Conservation (phyloP, 2,113 vertebrate species). For the Mandrillus leucophaeus region DNA sequence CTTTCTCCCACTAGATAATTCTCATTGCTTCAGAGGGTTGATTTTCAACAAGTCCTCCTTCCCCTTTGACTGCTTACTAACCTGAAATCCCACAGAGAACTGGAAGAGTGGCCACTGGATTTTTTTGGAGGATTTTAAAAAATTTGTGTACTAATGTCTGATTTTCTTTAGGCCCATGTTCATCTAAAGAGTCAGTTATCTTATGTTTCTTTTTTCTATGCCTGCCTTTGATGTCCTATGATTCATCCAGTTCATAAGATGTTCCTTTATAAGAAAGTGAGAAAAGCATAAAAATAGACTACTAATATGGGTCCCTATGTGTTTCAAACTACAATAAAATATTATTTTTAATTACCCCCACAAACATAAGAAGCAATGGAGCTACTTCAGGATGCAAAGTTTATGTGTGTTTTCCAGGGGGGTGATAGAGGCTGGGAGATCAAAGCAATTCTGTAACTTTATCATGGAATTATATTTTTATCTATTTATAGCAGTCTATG, state of each 20-base stretch:
- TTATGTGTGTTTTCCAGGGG: conserved; percentile 34
- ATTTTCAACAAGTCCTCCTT: conserved; percentile 5
- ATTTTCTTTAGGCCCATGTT: conserved; percentile 45
- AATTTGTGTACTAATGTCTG: conserved; percentile 12
- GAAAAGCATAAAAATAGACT: conserved; percentile 50
- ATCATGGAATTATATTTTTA: conserved; percentile 52
- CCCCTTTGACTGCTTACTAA: not conserved
- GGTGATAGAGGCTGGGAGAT: conserved; percentile 37
- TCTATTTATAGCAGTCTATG: conserved; percentile 51
- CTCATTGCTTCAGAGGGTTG: conserved; percentile 29
- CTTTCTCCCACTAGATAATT: conserved; percentile 2
- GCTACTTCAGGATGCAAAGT: conserved; percentile 18
- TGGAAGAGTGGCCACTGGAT: not conserved
- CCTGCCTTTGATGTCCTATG: conserved; percentile 37
- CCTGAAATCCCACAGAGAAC: conserved; percentile 36
- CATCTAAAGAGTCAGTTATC: conserved; percentile 29
- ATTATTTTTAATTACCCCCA: conserved; percentile 45
- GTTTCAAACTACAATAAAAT: conserved; percentile 52
- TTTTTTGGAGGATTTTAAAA: not conserved
- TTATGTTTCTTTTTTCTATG: conserved; percentile 4
- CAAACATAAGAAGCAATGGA: conserved; percentile 43
- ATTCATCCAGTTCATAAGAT: conserved; percentile 52
- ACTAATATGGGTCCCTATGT: conserved; percentile 22
- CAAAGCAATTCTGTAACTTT: conserved; percentile 53
- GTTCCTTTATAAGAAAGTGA: conserved; percentile 46